phyloP scores from a whole-genome alignment of 2,113 vertebrate species.

The Dasypus novemcinctus region DNA sequence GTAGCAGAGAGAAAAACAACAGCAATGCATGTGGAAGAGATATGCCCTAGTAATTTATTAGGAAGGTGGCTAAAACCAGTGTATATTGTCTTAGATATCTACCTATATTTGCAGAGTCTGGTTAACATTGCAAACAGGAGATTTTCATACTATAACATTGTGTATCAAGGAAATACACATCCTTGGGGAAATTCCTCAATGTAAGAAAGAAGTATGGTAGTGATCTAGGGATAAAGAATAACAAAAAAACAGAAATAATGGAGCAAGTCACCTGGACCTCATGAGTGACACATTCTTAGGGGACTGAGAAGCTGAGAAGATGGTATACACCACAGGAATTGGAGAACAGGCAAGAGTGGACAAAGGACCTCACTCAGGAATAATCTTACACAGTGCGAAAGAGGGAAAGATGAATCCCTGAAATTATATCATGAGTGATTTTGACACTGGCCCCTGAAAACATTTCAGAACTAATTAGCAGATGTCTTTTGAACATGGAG shows the following conservation, averaged over 20 bases:
- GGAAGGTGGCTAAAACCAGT: not conserved
- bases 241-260: not conserved
- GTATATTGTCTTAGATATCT: not conserved
- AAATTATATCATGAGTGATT: not conserved
- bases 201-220: not conserved
- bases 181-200: not conserved
- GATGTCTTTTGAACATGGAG: not conserved
- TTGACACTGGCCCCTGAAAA: not conserved
- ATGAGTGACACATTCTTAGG: not conserved
- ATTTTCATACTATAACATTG: not conserved
- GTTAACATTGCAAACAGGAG: not conserved
- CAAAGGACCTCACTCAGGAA: rapidly evolving
- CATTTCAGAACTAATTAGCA: not conserved
- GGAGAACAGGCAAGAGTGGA: not conserved
- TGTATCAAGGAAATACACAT: not conserved
- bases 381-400: not conserved
- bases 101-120: not conserved
- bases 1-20: not conserved
- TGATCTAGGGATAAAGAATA: not conserved
- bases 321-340: too few relatives aligned
- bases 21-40: not conserved
- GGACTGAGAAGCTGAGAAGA: not conserved
- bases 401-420: rapidly evolving
- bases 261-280: too few relatives aligned
- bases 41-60: not conserved